Percentiles rank a stretch among this genome's conserved stretches.
These are phyloP conservation scores for Datnioides undecimradiatus DNA, from an alignment of 2,113 vertebrate species.

Conservation along the genomic window DNA sequence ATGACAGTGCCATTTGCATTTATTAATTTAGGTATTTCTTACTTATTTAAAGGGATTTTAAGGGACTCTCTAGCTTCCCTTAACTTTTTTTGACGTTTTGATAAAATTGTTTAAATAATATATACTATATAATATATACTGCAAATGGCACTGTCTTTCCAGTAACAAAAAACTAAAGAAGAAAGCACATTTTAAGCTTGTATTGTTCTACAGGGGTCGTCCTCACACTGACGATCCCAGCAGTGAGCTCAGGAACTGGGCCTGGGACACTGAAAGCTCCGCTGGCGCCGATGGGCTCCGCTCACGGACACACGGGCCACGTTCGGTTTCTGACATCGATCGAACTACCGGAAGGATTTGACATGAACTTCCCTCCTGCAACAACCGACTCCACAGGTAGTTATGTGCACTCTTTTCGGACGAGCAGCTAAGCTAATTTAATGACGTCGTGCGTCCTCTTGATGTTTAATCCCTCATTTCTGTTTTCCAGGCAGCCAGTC, in stretches of 20 bases:
- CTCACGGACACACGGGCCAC: conserved; percentile 97
- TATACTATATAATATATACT: no score
- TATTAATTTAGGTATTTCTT: no score
- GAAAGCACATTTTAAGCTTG: background rate
- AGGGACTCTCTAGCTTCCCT: no score
- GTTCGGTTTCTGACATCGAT: conserved; percentile 96
- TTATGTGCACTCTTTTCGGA: background rate
- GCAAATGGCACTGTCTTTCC: no score
- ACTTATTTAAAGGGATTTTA: no score
- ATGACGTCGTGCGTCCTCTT: background rate
- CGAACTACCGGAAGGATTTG: conserved; percentile 92
- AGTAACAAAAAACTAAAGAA: no score
- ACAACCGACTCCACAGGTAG: conserved; percentile 76
- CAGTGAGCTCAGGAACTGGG: conserved; percentile 82
- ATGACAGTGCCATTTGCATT: no score
- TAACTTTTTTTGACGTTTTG: no score
- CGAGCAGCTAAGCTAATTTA: background rate
- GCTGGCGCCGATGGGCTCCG: conserved; percentile 89
- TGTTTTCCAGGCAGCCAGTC: conserved; percentile 67
- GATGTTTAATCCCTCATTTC: background rate
- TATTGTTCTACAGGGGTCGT: conserved; percentile 86
- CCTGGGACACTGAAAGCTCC: conserved; percentile 81
- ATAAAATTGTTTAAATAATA: no score
- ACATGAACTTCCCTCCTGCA: conserved; percentile 86
- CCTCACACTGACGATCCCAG: conserved; percentile 88